Base-by-base conservation (phyloP, 2,797 vertebrate species). In the Molossus molossus region DNA sequence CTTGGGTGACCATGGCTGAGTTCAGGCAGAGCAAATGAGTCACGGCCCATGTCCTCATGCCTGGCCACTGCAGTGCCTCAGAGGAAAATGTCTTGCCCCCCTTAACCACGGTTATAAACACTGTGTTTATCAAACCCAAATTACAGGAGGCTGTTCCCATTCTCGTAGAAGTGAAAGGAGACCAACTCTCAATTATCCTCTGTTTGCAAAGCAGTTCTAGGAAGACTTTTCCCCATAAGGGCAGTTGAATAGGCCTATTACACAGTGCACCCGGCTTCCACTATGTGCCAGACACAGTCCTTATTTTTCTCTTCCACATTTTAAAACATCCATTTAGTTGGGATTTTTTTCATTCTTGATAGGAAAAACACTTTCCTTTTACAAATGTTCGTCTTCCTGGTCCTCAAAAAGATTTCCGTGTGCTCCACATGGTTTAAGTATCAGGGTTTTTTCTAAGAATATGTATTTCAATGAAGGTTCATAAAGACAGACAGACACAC, bases 111-210 rank as follows among this genome's bases (percentile, higher is more conserved):
- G 82, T 73, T 75, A 76, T 90, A 97, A 93, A 92, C 14, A 93
- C 86, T 55, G 29, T 96, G 88, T 96, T 97, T 96, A 91, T 79
- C 80, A 93, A 94, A 93, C 91, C 40, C 0, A 97, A 97, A 90
- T 95, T 91, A 87, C 23, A 97, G 94, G 72, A 87, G 62, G 40
- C 55, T 40, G 1, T 64, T 94, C 57, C 93, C 45, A 29, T 64
- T 58, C 60, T 55, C 9, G 79, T 29, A 70, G 83, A 84, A 72
- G 67, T 23, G 2, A 89, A 91, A 60, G 40, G 65, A 60, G 15
- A 45, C 37, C 62, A 76, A 70, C 57, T 79, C 83, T 76, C 83
- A 72, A 69, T 70, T 67, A 27, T 13, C 40, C 20, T 90, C 23
- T 18, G 18, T 81, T 62, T 87, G 40, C 55, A 94, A 69, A 27